Conservation (phyloP, 2,888 invertebrate species). For the Cephus runcator region DNA sequence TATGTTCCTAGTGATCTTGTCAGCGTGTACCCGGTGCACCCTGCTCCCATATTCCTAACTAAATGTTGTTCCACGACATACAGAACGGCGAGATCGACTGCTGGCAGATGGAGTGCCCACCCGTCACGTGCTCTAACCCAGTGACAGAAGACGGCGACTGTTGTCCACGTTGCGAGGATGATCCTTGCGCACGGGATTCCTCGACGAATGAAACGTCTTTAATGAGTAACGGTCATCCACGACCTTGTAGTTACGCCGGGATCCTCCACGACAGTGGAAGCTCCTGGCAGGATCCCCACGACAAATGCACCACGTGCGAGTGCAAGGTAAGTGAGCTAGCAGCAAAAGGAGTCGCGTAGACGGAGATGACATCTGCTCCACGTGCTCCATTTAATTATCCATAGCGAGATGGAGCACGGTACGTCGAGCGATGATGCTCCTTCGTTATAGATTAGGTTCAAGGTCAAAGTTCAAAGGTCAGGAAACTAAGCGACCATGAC, state of each 20-base stretch:
- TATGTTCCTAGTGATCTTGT: slow-evolving; percentile 61
- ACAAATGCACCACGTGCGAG: slow-evolving; percentile 78
- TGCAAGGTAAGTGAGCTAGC: slow-evolving; percentile 73
- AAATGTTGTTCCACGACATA: background rate
- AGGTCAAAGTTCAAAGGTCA: background rate
- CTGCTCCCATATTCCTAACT: background rate
- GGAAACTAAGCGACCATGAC: background rate
- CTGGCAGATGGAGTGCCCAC: slow-evolving; percentile 87
- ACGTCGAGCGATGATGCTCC: background rate
- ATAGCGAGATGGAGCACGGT: background rate
- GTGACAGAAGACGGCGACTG: slow-evolving; percentile 76
- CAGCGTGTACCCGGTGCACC: background rate
- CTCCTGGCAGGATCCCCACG: slow-evolving; percentile 71
- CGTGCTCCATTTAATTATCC: background rate
- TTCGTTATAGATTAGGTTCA: background rate
- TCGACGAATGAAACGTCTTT: slow-evolving; percentile 58
- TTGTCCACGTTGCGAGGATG: slow-evolving; percentile 78
- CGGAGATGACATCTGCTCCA: background rate
- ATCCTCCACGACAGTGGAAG: slow-evolving; percentile 72
- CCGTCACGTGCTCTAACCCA: slow-evolving; percentile 73
- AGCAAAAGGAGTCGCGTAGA: background rate
- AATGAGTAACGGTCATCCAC: slow-evolving; percentile 55
- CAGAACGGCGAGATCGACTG: slow-evolving; percentile 89
- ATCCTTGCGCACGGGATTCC: slow-evolving; percentile 66
- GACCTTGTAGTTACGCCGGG: slow-evolving; percentile 73